A percentile compares a stretch with the other conserved stretches of the same genome.
phyloP scores from a whole-genome alignment of 2,797 vertebrate species.

The Coregonus ussuriensis region DNA sequence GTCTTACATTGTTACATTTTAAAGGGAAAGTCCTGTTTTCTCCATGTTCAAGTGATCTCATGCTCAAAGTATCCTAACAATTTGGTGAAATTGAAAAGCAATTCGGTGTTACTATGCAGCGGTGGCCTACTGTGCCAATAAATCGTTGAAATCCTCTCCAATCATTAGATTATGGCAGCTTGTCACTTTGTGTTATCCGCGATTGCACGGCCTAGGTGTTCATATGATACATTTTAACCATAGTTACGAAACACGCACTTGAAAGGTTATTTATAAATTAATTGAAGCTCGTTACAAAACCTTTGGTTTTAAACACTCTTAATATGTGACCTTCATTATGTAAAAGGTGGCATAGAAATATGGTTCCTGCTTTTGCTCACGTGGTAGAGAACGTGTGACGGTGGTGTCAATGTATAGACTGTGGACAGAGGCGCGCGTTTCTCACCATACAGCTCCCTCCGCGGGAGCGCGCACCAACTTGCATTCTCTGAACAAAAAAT shows the following conservation, averaged over 20 bases:
- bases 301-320: not conserved
- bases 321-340: conserved; percentile 63
- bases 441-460: no score
- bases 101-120: not conserved
- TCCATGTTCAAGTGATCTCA: conserved; percentile 6
- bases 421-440: not conserved
- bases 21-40: conserved; percentile 1
- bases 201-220: no score
- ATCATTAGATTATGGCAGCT: not conserved
- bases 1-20: not conserved
- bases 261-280: not conserved
- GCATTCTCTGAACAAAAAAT: not conserved
- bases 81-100: not conserved
- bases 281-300: not conserved
- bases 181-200: not conserved
- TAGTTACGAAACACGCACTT: not conserved
- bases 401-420: conserved; percentile 12
- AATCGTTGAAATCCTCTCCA: not conserved
- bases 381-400: conserved; percentile 46
- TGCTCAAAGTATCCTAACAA: not conserved
- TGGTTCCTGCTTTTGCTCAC: conserved; percentile 58
- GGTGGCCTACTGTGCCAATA: not conserved
- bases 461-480: not conserved
- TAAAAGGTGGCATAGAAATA: conserved; percentile 48
- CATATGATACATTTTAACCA: not conserved